Conservation (phyloP, 2,797 vertebrate species). For the Notoglanidium macrostoma region DNA sequence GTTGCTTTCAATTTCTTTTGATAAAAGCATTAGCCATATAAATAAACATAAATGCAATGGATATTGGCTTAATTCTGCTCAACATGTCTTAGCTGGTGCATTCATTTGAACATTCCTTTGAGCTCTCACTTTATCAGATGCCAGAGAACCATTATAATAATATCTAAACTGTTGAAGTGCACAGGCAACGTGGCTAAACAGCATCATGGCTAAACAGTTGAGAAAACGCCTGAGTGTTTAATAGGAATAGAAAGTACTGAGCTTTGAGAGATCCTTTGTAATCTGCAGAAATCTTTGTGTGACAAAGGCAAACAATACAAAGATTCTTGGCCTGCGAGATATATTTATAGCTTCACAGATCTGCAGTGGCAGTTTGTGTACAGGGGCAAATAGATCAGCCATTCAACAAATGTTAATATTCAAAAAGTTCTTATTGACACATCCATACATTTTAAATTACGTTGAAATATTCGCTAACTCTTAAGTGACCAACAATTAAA, state of each 20-base stretch:
- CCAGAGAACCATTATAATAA: constrained; percentile 38
- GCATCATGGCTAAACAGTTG: constrained; percentile 32
- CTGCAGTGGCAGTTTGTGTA: not conserved
- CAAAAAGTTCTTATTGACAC: not conserved
- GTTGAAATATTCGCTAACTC: not conserved
- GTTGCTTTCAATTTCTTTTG: not conserved
- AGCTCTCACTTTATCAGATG: constrained; percentile 3
- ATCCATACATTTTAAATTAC: not conserved
- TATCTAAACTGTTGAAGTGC: constrained; percentile 36
- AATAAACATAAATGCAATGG: not conserved
- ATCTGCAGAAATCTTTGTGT: constrained; percentile 47
- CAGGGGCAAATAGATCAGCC: not conserved
- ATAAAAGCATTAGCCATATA: not conserved
- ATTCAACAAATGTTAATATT: not conserved
- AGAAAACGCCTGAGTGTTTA: constrained; percentile 37
- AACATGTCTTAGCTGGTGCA: not conserved
- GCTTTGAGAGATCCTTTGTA: constrained; percentile 39
- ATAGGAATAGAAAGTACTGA: constrained; percentile 5
- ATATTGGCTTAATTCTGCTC: constrained; percentile 17
- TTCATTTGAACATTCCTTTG: constrained; percentile 8
- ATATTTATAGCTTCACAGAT: constrained; percentile 45
- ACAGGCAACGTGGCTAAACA: constrained; percentile 35
- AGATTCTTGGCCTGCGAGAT: constrained; percentile 28
- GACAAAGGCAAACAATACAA: constrained; percentile 54
- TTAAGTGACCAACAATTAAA: not conserved